Evolutionary conservation across 2,113 vertebrate species (phyloP).

Genomic region (Prionailurus bengalensis): DNA sequence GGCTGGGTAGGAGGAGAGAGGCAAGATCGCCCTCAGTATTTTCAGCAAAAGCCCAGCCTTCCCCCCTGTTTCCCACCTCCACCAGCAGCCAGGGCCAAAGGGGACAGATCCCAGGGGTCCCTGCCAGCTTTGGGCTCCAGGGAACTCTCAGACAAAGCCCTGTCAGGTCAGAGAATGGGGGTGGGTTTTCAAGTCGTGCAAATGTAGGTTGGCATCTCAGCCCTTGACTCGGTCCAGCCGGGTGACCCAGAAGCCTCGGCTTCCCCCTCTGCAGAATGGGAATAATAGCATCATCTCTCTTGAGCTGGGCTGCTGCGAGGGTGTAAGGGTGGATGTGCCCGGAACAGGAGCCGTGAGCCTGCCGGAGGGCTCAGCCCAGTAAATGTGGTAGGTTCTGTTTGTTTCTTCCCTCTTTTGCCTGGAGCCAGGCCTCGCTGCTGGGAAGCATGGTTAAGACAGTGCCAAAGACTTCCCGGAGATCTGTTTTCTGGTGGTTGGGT

Average conservation of each 20-base stretch:
- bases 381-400: too few species aligned
- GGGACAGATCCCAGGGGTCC: not conserved
- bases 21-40: not conserved
- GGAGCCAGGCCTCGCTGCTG: not conserved
- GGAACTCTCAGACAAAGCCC: not conserved
- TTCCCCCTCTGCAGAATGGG: not conserved
- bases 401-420: not conserved
- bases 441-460: not conserved
- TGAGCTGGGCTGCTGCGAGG: fast-evolving
- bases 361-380: not conserved
- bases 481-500: not conserved
- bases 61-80: not conserved
- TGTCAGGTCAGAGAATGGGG: fast-evolving
- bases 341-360: not conserved
- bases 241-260: not conserved
- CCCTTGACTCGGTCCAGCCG: not conserved
- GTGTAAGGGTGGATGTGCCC: not conserved
- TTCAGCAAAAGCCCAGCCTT: not conserved
- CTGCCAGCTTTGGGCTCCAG: not conserved
- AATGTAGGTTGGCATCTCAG: not conserved
- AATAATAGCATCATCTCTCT: not conserved
- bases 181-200: not conserved
- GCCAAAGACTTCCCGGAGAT: conserved; percentile 72
- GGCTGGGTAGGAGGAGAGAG: not conserved
- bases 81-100: not conserved